Evolutionary conservation across 2,113 vertebrate species (phyloP).

Genomic region (Narcine bancroftii): DNA sequence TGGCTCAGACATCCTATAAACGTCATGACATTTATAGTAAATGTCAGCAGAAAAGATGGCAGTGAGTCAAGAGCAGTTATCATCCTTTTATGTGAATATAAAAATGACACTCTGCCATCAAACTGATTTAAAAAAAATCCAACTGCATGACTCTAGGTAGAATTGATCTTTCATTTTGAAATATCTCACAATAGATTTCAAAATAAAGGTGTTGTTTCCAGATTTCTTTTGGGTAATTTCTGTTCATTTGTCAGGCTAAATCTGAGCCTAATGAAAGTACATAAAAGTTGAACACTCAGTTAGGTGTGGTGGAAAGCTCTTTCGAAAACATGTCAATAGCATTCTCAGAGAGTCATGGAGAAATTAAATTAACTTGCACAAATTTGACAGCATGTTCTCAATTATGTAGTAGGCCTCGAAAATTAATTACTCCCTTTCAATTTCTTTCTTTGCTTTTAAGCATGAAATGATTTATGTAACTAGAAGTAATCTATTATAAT

Average conservation of each 20-base stretch:
- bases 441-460: conserved; percentile 27
- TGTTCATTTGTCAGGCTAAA: not conserved
- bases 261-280: not conserved
- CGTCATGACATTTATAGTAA: conserved; percentile 19
- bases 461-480: conserved; percentile 34
- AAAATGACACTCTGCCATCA: conserved; percentile 30
- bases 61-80: conserved; percentile 19
- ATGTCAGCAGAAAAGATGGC: conserved; percentile 29
- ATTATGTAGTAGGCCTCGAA: conserved; percentile 29
- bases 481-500: conserved; percentile 24
- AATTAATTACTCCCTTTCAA: conserved; percentile 35
- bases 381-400: conserved; percentile 36
- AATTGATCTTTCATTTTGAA: conserved; percentile 19
- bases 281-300: not conserved
- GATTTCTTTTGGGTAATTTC: not conserved
- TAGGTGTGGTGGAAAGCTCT: not conserved
- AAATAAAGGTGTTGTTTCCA: not conserved
- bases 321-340: conserved; percentile 15
- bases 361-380: conserved; percentile 36
- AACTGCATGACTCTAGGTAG: conserved; percentile 1
- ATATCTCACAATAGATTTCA: not conserved
- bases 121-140: conserved; percentile 6
- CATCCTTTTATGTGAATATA: conserved; percentile 30
- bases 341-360: conserved; percentile 5
- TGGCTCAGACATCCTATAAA: conserved; percentile 16